phyloP scores from a whole-genome alignment of 2,797 vertebrate species.

The Adrianichthys oophorus region DNA sequence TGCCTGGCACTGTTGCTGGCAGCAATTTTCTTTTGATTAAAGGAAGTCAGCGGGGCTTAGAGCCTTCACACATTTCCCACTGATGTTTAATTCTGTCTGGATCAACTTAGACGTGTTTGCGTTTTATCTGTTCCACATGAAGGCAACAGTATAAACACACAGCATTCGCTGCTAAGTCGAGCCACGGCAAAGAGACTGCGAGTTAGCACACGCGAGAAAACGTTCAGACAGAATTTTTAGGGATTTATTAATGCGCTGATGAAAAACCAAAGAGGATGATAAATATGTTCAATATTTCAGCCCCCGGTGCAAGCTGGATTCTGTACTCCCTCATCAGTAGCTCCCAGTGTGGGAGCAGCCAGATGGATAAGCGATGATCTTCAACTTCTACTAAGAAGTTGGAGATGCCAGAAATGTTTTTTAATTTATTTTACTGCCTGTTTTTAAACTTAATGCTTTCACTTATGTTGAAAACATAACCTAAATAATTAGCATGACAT shows the following conservation, averaged over 20 bases:
- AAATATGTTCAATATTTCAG: slow-evolving; percentile 47
- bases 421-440: no score
- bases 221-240: slow-evolving; percentile 65
- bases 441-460: no score
- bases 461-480: no score
- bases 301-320: slow-evolving; percentile 13
- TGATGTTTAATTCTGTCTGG: slow-evolving; percentile 76
- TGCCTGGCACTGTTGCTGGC: slow-evolving; percentile 49
- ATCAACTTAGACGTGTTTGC: slow-evolving; percentile 57
- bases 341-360: slow-evolving; percentile 11
- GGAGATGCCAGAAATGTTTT: slow-evolving; percentile 9
- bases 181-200: slow-evolving; percentile 47
- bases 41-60: slow-evolving; percentile 53
- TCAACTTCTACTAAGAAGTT: slow-evolving; percentile 19
- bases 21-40: slow-evolving; percentile 72
- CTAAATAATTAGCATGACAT: no score
- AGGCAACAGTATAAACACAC: slow-evolving; percentile 64
- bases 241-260: slow-evolving; percentile 56
- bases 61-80: slow-evolving; percentile 54
- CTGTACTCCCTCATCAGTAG: slow-evolving; percentile 24
- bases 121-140: slow-evolving; percentile 70
- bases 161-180: slow-evolving; percentile 53
- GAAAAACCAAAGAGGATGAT: slow-evolving; percentile 37
- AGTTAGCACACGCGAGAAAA: slow-evolving; percentile 51
- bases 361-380: slow-evolving; percentile 17